Evolutionary conservation across 2,113 vertebrate genomes (phyloP).

Genomic region (Patagioenas fasciata): DNA sequence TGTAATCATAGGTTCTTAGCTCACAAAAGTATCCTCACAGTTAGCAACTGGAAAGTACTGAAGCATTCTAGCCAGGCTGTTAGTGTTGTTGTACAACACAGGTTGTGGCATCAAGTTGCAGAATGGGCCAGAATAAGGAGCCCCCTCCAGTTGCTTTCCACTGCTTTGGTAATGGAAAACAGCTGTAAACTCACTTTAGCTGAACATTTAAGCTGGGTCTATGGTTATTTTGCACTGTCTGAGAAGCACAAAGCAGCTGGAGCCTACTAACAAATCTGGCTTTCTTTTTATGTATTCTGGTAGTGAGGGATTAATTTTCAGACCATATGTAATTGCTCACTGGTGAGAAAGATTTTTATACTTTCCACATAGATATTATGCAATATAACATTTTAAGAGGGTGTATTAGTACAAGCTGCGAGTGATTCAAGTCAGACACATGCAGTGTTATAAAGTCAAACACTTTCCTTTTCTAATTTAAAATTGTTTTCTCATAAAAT

Average conservation of each 20-base stretch:
- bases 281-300: conserved; percentile 57
- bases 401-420: conserved; percentile 41
- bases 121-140: background rate
- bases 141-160: conserved; percentile 30
- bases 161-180: conserved; percentile 21
- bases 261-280: conserved; percentile 30
- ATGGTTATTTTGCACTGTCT: background rate
- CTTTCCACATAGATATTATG: conserved; percentile 47
- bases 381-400: conserved; percentile 68
- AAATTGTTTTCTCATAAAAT: conserved; percentile 70
- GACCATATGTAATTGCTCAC: conserved; percentile 57
- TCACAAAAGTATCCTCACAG: background rate
- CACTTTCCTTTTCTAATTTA: conserved; percentile 67
- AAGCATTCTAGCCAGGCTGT: background rate
- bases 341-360: conserved; percentile 64
- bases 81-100: background rate
- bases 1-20: background rate
- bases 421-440: conserved; percentile 69
- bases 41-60: background rate
- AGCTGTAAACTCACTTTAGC: conserved; percentile 8
- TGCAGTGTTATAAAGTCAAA: conserved; percentile 54
- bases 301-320: conserved; percentile 59
- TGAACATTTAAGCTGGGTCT: conserved; percentile 16
- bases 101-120: background rate
- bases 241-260: conserved; percentile 57